phyloP scores from a whole-genome alignment of 2,113 vertebrate species.

The Dasyurus viverrinus region DNA sequence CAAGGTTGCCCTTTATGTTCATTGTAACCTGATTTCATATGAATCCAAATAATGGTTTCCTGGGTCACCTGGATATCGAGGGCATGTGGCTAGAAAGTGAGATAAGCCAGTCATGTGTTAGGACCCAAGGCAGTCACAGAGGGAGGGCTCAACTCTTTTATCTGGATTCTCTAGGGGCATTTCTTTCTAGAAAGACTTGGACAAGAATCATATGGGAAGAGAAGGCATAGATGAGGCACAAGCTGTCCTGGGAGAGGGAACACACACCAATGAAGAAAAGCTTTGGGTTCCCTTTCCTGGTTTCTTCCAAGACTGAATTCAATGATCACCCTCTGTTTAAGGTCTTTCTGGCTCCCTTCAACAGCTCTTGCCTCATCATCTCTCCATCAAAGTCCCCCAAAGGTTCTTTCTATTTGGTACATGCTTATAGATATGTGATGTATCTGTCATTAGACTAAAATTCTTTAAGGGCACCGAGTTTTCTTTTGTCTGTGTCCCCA shows the following conservation, averaged over 20 bases:
- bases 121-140: background rate
- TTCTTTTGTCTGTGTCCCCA: background rate
- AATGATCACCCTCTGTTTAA: background rate
- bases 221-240: background rate
- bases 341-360: background rate
- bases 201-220: background rate
- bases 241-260: background rate
- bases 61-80: background rate
- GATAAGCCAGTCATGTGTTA: background rate
- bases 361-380: too few species aligned
- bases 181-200: background rate
- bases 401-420: background rate
- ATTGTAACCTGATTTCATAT: background rate
- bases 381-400: background rate
- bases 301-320: background rate
- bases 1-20: rapidly evolving
- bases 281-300: background rate
- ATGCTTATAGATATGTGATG: background rate
- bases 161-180: background rate
- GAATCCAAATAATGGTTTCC: background rate
- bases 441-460: background rate
- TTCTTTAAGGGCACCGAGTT: background rate
- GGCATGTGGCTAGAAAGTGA: background rate
- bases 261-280: too few species aligned
- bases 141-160: background rate